Evolutionary conservation across 1,140 invertebrate genomes (phyloP).

Genomic region (Drosophila grimshawi): DNA sequence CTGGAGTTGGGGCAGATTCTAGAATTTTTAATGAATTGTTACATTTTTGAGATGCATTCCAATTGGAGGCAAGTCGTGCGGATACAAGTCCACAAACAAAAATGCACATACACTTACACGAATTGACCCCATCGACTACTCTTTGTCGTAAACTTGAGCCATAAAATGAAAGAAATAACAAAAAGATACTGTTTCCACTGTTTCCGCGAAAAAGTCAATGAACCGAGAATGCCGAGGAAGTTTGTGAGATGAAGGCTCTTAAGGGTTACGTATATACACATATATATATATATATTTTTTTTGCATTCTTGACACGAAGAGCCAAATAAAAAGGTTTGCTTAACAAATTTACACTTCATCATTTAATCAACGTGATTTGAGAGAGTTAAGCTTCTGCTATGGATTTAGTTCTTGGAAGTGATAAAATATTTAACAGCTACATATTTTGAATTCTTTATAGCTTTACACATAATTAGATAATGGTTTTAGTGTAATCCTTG

Average conservation of each 20-base stretch:
- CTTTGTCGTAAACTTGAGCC: slow-evolving; percentile 74
- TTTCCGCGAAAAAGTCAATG: slow-evolving; percentile 53
- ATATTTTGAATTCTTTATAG: no score
- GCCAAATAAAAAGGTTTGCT: slow-evolving; percentile 6
- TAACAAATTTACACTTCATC: not conserved
- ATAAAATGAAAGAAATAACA: slow-evolving; percentile 66
- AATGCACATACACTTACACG: slow-evolving; percentile 64
- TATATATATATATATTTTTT: not conserved
- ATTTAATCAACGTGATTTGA: no score
- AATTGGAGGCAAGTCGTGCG: slow-evolving; percentile 16
- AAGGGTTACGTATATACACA: not conserved
- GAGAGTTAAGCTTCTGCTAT: no score
- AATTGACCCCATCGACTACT: slow-evolving; percentile 50
- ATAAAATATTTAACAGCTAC: not conserved
- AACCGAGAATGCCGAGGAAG: slow-evolving; percentile 52
- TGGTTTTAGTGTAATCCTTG: no score
- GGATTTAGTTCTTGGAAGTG: not conserved
- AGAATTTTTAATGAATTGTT: slow-evolving; percentile 12
- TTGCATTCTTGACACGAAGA: slow-evolving; percentile 1
- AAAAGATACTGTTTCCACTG: slow-evolving; percentile 20
- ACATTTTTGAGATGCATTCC: slow-evolving; percentile 34
- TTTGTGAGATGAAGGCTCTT: not conserved
- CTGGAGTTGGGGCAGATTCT: not conserved
- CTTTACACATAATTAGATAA: no score
- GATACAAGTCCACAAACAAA: slow-evolving; percentile 22